A percentile compares a stretch with the other conserved stretches of the same genome.
Evolutionary conservation across 2,113 vertebrate genomes (phyloP).

Genomic region (Dromiciops gliroides): DNA sequence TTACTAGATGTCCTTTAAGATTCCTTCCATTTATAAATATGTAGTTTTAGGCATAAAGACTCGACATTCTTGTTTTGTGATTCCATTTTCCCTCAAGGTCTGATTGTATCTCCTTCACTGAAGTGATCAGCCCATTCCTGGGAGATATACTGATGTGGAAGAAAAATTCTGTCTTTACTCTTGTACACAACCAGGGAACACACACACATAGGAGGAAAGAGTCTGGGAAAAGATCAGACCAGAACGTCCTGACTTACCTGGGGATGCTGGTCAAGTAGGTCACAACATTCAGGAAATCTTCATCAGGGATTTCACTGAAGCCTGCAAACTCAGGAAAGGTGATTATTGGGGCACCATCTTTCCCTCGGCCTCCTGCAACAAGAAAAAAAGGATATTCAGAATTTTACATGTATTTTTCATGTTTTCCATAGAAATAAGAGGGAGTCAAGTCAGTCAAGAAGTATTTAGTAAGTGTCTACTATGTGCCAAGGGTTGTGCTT

Average conservation of each 20-base stretch:
- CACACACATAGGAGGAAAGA: slow-evolving; percentile 1
- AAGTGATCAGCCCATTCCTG: background rate
- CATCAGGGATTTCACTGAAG: slow-evolving; percentile 93
- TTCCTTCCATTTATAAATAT: background rate
- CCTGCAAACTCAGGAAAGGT: slow-evolving; percentile 93
- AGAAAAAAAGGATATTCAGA: slow-evolving; percentile 17
- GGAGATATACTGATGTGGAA: background rate
- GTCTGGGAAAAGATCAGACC: background rate
- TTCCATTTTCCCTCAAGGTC: background rate
- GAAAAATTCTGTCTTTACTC: background rate
- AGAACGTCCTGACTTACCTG: slow-evolving; percentile 84
- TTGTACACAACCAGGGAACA: background rate
- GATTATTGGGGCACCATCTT: slow-evolving; percentile 95
- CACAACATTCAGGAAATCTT: slow-evolving; percentile 95
- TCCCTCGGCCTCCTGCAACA: slow-evolving; percentile 92
- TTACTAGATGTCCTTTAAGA: background rate
- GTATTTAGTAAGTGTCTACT: background rate
- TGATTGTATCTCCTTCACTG: background rate
- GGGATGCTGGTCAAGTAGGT: slow-evolving; percentile 97
- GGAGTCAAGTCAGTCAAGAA: background rate
- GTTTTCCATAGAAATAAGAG: background rate
- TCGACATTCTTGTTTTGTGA: background rate
- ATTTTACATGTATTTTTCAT: slow-evolving; percentile 43
- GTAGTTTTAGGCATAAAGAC: background rate
- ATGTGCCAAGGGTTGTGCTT: background rate